A percentile compares a stretch with the other conserved stretches of the same genome.
Evolutionary conservation across 2,113 vertebrate species (phyloP).

Genomic region (Pelodiscus sinensis): DNA sequence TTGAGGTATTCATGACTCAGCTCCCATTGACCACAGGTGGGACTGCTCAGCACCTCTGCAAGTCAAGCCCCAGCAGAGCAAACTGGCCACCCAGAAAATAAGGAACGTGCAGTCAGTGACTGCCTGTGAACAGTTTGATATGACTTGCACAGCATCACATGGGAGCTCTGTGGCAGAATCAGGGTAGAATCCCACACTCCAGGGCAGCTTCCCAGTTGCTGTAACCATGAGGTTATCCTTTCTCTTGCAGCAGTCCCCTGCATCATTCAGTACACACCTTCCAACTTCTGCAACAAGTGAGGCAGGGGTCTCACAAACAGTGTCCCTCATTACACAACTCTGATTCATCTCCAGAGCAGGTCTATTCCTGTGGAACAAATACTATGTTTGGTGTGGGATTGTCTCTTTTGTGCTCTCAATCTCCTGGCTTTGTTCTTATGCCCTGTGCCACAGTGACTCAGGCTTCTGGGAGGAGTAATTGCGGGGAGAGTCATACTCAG

Average conservation of each 20-base stretch:
- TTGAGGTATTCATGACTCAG: neutral
- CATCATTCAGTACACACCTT: neutral
- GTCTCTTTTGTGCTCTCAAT: neutral
- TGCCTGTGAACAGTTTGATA: neutral
- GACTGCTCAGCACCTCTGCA: neutral
- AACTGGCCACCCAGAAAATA: neutral
- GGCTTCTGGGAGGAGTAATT: neutral
- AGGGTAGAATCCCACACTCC: neutral
- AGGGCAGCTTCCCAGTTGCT: neutral
- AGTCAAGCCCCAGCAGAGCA: neutral
- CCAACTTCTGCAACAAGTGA: neutral
- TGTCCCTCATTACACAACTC: neutral
- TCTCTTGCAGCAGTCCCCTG: neutral
- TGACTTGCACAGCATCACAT: neutral
- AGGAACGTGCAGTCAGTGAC: neutral
- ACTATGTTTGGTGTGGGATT: neutral
- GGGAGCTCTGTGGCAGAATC: neutral
- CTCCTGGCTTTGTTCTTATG: neutral
- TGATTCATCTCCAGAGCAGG: neutral
- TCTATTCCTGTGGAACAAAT: neutral
- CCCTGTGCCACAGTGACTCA: neutral
- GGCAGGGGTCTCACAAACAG: neutral
- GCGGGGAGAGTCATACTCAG: neutral
- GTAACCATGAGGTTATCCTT: neutral
- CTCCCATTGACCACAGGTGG: neutral